A percentile compares a stretch with the other conserved stretches of the same genome.
Evolutionary conservation across 2,113 vertebrate species (phyloP).

Genomic region (Alaudala cheleensis): DNA sequence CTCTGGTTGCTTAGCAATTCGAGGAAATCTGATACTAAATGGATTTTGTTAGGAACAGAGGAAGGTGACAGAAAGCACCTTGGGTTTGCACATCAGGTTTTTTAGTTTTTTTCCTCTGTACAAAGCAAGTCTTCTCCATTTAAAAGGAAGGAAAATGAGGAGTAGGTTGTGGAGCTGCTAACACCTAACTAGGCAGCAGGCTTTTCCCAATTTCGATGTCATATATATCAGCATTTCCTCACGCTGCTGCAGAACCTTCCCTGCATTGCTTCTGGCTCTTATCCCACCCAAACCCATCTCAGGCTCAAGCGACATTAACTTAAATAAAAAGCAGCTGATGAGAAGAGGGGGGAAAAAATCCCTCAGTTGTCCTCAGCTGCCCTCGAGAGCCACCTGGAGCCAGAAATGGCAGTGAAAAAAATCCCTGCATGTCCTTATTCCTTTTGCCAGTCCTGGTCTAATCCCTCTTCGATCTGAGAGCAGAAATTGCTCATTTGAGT

Average conservation of each 20-base stretch:
- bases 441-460: background rate
- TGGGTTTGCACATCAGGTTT: background rate
- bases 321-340: background rate
- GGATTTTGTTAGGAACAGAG: background rate
- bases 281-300: background rate
- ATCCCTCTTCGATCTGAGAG: background rate
- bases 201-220: background rate
- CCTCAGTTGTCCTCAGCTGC: background rate
- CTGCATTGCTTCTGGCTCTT: background rate
- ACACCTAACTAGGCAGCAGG: background rate
- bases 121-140: background rate
- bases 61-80: background rate
- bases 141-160: background rate
- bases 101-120: background rate
- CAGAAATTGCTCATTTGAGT: background rate
- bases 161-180: background rate
- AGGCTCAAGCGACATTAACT: background rate
- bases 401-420: background rate
- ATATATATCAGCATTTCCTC: background rate
- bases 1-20: background rate
- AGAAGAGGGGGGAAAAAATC: rapidly evolving
- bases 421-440: background rate
- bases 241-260: background rate
- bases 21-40: background rate
- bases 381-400: background rate